Conservation (phyloP, 2,797 vertebrate species). For the Ambastaia sidthimunki region DNA sequence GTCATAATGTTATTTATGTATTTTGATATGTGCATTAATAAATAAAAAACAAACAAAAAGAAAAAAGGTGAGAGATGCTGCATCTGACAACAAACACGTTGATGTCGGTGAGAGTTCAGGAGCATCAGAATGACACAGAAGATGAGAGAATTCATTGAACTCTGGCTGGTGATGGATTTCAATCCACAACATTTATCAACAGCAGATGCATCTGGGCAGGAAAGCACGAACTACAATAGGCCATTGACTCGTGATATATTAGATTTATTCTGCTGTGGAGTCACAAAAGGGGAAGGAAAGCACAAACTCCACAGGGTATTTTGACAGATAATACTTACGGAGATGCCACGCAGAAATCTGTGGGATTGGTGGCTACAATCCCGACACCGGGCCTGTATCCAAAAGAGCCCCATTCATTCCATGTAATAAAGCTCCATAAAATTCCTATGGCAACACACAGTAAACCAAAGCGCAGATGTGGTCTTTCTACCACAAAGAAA, state of each 20-base stretch:
- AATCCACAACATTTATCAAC: slow-evolving; percentile 54
- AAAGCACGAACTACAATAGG: slow-evolving; percentile 49
- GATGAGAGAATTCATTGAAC: slow-evolving; percentile 44
- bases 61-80: slow-evolving; percentile 23
- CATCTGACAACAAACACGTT: slow-evolving; percentile 50
- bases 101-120: slow-evolving; percentile 23
- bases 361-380: slow-evolving; percentile 55
- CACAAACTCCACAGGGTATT: slow-evolving; percentile 42
- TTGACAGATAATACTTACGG: slow-evolving; percentile 56
- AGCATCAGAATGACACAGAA: slow-evolving; percentile 22
- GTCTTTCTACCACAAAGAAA: slow-evolving; percentile 40
- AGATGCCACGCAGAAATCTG: slow-evolving; percentile 47
- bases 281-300: slow-evolving; percentile 26
- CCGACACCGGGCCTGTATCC: slow-evolving; percentile 42
- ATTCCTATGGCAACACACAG: slow-evolving; percentile 21
- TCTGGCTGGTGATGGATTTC: slow-evolving; percentile 50
- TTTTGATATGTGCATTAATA: too few relatives aligned
- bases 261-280: slow-evolving; percentile 36
- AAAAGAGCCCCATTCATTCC: slow-evolving; percentile 50
- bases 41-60: too few relatives aligned
- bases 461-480: slow-evolving; percentile 33
- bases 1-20: too few relatives aligned
- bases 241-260: slow-evolving; percentile 53
- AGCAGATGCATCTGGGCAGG: slow-evolving; percentile 49
- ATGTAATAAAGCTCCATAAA: slow-evolving; percentile 36